Conservation (phyloP, 2,797 vertebrate genomes). For the Phoxinus dragarum region DNA sequence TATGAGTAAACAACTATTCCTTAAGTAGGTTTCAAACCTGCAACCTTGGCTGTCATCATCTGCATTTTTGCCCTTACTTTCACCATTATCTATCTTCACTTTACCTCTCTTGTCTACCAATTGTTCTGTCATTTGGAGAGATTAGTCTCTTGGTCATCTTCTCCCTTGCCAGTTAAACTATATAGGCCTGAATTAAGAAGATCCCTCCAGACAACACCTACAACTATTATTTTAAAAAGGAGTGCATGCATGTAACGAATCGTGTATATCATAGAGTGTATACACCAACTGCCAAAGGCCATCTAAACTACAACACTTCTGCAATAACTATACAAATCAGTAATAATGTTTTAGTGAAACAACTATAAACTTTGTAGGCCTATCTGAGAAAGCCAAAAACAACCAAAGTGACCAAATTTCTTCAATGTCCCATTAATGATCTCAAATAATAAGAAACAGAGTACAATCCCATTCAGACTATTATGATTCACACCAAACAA, state of each 20-base stretch:
- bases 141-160: not conserved
- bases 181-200: not conserved
- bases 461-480: not conserved
- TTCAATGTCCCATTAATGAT: not conserved
- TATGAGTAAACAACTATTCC: not conserved
- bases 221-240: not conserved
- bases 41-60: not conserved
- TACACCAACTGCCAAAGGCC: not conserved
- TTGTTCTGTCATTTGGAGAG: not conserved
- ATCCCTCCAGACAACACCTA: not conserved
- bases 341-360: constrained; percentile 14
- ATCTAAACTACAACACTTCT: not conserved
- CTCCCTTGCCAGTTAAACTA: not conserved
- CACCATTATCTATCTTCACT: not conserved
- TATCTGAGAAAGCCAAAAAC: constrained; percentile 18
- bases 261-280: not conserved
- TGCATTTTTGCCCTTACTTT: not conserved
- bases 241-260: not conserved
- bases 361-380: not conserved
- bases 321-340: not conserved
- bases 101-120: not conserved
- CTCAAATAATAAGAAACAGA: constrained; percentile 9
- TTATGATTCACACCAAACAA: not conserved
- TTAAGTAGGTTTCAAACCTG: not conserved
- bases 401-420: not conserved